Percentiles rank a stretch among this genome's conserved stretches.
Conservation (phyloP, 37 sponge, comb jelly and placozoan genomes). For the Ephydatia muelleri region DNA sequence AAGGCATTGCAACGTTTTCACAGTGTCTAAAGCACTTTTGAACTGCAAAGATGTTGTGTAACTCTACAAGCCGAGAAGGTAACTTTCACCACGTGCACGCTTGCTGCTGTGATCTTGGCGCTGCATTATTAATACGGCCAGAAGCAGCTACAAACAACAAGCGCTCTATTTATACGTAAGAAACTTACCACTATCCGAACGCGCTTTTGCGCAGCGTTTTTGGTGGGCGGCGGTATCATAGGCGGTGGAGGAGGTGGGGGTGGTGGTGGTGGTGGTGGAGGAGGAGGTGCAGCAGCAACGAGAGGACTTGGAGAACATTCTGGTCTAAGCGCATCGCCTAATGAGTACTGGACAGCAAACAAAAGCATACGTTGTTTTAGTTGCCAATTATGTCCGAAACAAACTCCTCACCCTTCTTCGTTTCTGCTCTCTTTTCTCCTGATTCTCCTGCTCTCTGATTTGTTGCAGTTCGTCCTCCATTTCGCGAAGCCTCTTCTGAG, state of each 20-base stretch:
- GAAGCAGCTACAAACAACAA: no score
- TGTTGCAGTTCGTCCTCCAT: conserved; percentile 56
- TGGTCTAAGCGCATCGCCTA: neutral
- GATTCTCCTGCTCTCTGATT: conserved; percentile 19
- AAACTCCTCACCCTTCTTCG: neutral
- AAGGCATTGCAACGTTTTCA: no score
- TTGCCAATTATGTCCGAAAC: neutral
- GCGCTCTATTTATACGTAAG: no score
- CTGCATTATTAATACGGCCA: no score
- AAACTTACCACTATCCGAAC: neutral
- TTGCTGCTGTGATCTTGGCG: no score
- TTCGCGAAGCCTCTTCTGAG: conserved; percentile 43
- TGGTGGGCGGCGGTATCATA: conserved; percentile 1
- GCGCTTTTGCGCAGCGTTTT: neutral
- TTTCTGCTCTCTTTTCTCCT: conserved; percentile 44
- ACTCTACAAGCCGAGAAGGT: no score
- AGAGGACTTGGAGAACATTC: conserved; percentile 4
- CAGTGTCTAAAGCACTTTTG: no score
- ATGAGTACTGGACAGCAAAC: neutral
- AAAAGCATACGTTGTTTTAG: neutral
- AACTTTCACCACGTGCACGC: no score
- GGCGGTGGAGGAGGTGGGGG: conserved; percentile 65
- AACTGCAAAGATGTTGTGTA: no score
- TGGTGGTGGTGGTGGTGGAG: conserved; percentile 77
- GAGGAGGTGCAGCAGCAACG: conserved; percentile 58